Evolutionary conservation across 2,888 invertebrate species (phyloP), one percentile per base, ranked within the genome.

Genomic region (Catocala fraxini): DNA sequence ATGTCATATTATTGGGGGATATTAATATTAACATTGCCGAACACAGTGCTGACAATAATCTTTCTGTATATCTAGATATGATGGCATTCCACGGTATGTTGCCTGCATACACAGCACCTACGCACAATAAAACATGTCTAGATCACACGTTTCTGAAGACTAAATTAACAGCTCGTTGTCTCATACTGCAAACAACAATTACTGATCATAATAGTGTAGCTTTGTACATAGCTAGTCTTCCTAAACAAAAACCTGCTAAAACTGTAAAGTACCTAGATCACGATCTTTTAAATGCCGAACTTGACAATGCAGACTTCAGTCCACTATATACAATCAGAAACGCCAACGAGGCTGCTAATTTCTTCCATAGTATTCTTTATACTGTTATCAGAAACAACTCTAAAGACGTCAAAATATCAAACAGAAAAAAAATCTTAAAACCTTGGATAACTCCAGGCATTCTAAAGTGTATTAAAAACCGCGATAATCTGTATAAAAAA

Each of bases 91-190:
- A 61, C 52, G 60, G 56, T 4, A 47, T 61, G 3, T 12, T 61
- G 4, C 56, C 51, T 0, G 55, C 56, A 5, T 34, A 56, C 13
- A 48, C 39, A 43, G 5, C 49, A 0, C 56, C 53, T 15, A 62
- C 56, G 1, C 62, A 56, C 15, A 34, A 10, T 15, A 53, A 48
- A 45, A 53, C 62, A 0, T 62, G 62, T 33, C 39, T 62, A 5
- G 62, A 57, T 45, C 62, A 62, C 10, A 49, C 53, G 0, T 13
- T 62, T 12, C 48, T 62, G 0, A 56, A 49, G 11, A 62, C 61
- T 5, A 48, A 33, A 10, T n/a, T 53, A 10, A 0, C 34, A n/a
- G 56, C 61, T 1, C 47, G 4, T 0, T 13, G 56, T 12, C 43
- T 53, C 0, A 34, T 56, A 34, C 10, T 56, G 6, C 56, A 52